Base-by-base conservation (phyloP, 1,140 invertebrate species). In the Brachystomella parvula region DNA sequence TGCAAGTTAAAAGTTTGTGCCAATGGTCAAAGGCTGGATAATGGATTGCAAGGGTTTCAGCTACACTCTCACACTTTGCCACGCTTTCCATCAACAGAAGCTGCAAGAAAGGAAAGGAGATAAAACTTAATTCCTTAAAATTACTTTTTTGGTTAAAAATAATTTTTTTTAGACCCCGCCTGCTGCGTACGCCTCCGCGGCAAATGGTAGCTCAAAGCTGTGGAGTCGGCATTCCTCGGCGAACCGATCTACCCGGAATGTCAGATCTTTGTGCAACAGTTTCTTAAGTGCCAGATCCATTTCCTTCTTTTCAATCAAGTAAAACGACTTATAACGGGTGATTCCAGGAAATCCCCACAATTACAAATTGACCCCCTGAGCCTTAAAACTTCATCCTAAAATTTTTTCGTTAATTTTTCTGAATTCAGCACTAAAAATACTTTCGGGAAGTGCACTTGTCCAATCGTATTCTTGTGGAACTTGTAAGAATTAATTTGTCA, bases 261-360 rank as follows among this genome's bases (percentile, higher is more conserved):
- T 6, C 3, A 3, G 3, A 12, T 59, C 6, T 31, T 49, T 57
- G 21, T 19, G 63, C 3, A 35, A 30, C 24, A 12, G 15, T 33
- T 6, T 24, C 29, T 60, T 39, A 24, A 47, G 57, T 19, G 6
- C 15, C 12, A 30, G 39, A 33, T 65, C 56, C 3, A 31, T 28
- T 32, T 64, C 62, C 44, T 64, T 64, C 6, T 15, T n/a, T 26
- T 29, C 47, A 19, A 64, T 49, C 3, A 56, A 3, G 6, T 15
- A 3, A 30, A 47, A 65, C 6, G 24, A 30, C 26, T 35, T 30
- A 30, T 66, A 66, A 35, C n/a, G n/a, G n/a, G n/a, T n/a, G n/a
- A n/a, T n/a, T n/a, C n/a, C n/a, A n/a, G n/a, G n/a, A n/a, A n/a
- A n/a, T n/a, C n/a, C n/a, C n/a, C n/a, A n/a, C n/a, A n/a, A n/a